Conservation (phyloP, 2,888 invertebrate genomes). For the Megastigmus dorsalis region DNA sequence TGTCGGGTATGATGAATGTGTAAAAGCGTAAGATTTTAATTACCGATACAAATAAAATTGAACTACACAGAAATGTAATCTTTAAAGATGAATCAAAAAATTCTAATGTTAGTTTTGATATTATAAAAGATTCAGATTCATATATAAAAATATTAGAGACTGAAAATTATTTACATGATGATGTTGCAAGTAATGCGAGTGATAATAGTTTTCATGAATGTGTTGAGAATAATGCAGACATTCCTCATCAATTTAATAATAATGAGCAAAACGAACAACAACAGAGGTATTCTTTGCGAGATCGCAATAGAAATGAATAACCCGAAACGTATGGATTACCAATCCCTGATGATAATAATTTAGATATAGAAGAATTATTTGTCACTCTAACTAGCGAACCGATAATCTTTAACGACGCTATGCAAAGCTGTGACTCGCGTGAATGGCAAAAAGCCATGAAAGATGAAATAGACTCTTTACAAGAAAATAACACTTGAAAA, state of each 20-base stretch:
- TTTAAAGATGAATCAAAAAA: neutral
- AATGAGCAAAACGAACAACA: too few species aligned
- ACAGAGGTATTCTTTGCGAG: too few species aligned
- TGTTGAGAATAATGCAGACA: too few species aligned
- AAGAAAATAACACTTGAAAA: constrained; percentile 24
- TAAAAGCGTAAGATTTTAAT: constrained; percentile 12
- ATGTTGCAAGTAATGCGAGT: too few species aligned
- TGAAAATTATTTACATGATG: neutral
- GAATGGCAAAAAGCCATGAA: constrained; percentile 23
- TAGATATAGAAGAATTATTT: constrained; percentile 18
- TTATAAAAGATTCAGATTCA: neutral
- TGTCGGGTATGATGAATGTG: constrained; percentile 8
- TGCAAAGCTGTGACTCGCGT: too few species aligned
- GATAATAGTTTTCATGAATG: too few species aligned
- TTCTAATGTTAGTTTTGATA: neutral
- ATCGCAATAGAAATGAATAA: constrained; percentile 12
- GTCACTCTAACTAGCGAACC: too few species aligned
- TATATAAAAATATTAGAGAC: constrained; percentile 1
- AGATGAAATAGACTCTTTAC: constrained; percentile 10
- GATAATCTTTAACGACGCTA: too few species aligned
- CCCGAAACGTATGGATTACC: neutral
- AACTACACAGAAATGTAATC: too few species aligned
- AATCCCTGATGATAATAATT: neutral
- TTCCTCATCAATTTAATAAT: too few species aligned
- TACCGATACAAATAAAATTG: too few species aligned